Conservation (phyloP, 2,113 vertebrate genomes). For the Actinemys pallida region DNA sequence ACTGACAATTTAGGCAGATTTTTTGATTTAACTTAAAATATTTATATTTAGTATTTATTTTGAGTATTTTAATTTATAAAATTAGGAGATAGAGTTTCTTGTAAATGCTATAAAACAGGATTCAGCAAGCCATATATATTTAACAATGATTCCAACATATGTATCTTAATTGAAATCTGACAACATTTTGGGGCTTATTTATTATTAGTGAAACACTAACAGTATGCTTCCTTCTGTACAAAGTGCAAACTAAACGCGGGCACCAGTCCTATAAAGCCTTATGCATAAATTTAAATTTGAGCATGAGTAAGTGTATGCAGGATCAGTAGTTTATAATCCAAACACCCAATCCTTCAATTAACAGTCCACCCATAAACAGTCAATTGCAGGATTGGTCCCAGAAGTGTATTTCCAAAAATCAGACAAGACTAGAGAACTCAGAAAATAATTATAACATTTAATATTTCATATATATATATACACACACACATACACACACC, state of each 20-base stretch:
- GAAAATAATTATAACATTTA: neutral
- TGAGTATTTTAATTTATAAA: neutral
- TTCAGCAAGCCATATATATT: neutral
- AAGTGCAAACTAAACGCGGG: fast-evolving
- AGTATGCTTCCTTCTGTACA: neutral
- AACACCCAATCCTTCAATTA: neutral
- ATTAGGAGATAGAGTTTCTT: neutral
- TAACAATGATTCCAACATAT: neutral
- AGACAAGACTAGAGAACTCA: neutral
- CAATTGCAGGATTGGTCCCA: neutral
- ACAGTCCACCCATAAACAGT: neutral
- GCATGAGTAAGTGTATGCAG: neutral
- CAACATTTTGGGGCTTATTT: neutral
- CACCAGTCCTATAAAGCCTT: fast-evolving
- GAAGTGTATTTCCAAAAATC: neutral
- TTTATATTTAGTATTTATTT: neutral
- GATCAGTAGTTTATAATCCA: neutral
- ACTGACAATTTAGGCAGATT: neutral
- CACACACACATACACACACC: too few species aligned
- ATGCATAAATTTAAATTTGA: neutral
- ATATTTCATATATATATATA: neutral
- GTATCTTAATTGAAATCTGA: neutral
- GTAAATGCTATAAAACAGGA: neutral
- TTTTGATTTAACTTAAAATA: neutral
- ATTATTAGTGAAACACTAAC: neutral